A percentile compares a stretch with the other conserved stretches of the same genome.
Evolutionary conservation across 2,113 vertebrate species (phyloP).

Genomic region (Electrona antarctica): DNA sequence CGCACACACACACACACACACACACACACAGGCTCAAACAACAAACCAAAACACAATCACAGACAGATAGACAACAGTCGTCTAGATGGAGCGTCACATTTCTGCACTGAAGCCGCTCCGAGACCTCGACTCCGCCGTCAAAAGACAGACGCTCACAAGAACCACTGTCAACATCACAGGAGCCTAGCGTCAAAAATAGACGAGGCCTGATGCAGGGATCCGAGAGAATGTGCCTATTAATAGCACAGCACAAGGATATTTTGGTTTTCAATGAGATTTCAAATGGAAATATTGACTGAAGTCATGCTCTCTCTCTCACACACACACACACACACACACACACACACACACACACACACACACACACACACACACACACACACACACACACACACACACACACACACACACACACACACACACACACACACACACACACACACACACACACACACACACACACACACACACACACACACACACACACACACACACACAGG

Average conservation of each 20-base stretch:
- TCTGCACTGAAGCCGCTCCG: constrained; percentile 26
- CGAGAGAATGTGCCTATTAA: constrained; percentile 55
- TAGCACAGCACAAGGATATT: constrained; percentile 49
- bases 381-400: no score
- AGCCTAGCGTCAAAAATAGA: constrained; percentile 47
- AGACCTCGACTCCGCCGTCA: constrained; percentile 39
- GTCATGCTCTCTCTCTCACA: constrained; percentile 8
- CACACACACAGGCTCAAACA: not conserved
- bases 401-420: not conserved
- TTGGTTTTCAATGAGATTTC: constrained; percentile 31
- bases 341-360: constrained; percentile 20
- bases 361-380: no score
- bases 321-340: not conserved
- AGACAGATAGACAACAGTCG: constrained; percentile 15
- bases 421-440: not conserved
- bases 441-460: constrained; percentile 3
- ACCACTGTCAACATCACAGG: constrained; percentile 51
- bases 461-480: constrained; percentile 2
- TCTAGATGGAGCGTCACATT: constrained; percentile 48
- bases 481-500: not conserved
- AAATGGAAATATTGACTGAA: constrained; percentile 14
- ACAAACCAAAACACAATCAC: not conserved
- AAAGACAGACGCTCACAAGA: constrained; percentile 36
- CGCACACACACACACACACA: not conserved
- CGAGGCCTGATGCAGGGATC: constrained; percentile 18